Percentiles rank a stretch among this genome's conserved stretches.
Evolutionary conservation across 2,888 invertebrate genomes (phyloP).

Genomic region (Heliconius ismenius): DNA sequence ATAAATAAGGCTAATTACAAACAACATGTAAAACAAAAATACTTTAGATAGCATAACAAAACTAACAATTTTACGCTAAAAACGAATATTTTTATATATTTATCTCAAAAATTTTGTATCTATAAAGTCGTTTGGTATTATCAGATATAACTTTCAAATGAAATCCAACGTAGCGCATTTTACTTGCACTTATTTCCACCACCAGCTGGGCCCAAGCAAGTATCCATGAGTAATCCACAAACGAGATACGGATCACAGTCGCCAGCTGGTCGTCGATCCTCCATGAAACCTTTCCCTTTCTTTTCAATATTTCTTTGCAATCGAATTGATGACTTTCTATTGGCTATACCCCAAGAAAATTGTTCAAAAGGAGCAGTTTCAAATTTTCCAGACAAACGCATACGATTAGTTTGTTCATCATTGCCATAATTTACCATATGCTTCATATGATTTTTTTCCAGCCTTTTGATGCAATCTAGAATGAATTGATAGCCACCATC

Average conservation of each 20-base stretch:
- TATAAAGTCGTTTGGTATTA: background rate
- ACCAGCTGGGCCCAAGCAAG: conserved; percentile 57
- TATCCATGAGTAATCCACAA: conserved; percentile 78
- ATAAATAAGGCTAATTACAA: background rate
- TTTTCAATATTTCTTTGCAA: conserved; percentile 94
- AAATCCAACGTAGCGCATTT: conserved; percentile 4
- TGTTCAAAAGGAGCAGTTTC: conserved; percentile 97
- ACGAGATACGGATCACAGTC: conserved; percentile 93
- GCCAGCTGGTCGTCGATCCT: conserved; percentile 94
- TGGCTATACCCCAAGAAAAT: conserved; percentile 94
- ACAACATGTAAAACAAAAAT: conserved; percentile 8
- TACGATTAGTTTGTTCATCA: conserved; percentile 94
- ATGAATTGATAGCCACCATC: conserved; percentile 89
- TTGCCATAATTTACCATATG: conserved; percentile 96
- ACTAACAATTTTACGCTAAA: conserved; percentile 7
- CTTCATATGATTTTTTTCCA: conserved; percentile 92
- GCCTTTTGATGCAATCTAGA: conserved; percentile 93
- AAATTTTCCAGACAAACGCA: conserved; percentile 95
- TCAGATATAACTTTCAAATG: background rate
- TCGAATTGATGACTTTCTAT: conserved; percentile 94
- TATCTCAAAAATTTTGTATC: background rate
- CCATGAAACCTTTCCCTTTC: conserved; percentile 94
- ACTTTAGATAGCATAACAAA: background rate
- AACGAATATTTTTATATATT: background rate
- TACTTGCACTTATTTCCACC: conserved; percentile 43